A percentile compares a stretch with the other conserved stretches of the same genome.
Evolutionary conservation across 2,888 invertebrate genomes (phyloP).

Genomic region (Eupeodes luniger): DNA sequence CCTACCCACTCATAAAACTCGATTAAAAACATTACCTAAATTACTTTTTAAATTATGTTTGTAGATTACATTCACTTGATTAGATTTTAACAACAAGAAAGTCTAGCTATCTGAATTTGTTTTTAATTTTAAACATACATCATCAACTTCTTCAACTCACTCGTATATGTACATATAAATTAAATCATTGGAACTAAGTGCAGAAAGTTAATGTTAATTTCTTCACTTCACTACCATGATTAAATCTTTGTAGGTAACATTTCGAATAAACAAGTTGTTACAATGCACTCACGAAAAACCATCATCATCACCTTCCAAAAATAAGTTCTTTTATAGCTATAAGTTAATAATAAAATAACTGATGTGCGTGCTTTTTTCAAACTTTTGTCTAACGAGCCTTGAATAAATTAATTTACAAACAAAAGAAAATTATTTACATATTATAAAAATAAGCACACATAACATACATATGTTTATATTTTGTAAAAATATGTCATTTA

Average conservation of each 20-base stretch:
- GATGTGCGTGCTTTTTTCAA: constrained; percentile 9
- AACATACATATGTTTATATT: neutral
- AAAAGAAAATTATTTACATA: neutral
- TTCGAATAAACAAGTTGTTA: neutral
- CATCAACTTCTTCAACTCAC: too few species aligned
- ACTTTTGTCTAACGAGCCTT: constrained; percentile 57
- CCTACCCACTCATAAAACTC: neutral
- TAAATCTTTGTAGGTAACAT: neutral
- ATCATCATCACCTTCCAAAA: neutral
- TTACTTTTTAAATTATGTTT: neutral
- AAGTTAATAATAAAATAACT: neutral
- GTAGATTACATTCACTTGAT: neutral
- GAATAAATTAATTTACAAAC: constrained; percentile 61
- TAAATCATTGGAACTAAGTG: constrained; percentile 44
- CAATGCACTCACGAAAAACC: neutral
- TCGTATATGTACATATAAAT: neutral
- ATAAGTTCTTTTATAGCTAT: constrained; percentile 23
- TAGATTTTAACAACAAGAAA: neutral
- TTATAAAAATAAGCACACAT: neutral
- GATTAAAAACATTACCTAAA: neutral
- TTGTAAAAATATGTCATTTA: constrained; percentile 40
- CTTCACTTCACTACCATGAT: neutral
- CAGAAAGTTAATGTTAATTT: constrained; percentile 44
- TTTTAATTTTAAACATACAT: neutral
- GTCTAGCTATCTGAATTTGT: neutral